phyloP scores from a whole-genome alignment of 2,113 vertebrate species.

The Onychostruthus taczanowskii region DNA sequence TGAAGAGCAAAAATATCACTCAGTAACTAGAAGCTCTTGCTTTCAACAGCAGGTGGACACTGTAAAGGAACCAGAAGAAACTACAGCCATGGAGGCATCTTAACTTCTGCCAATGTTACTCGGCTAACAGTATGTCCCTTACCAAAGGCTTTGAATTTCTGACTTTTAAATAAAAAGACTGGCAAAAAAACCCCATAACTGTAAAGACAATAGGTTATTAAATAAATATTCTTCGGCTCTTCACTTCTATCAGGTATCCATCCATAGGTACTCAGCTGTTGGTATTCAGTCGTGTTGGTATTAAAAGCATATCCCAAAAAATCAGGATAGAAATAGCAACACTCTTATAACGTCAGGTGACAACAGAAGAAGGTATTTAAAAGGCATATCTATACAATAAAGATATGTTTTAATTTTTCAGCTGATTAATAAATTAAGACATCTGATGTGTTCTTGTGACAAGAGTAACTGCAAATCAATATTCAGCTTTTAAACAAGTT shows the following conservation, averaged over 20 bases:
- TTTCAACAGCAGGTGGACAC: neutral
- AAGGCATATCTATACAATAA: neutral
- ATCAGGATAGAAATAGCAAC: neutral
- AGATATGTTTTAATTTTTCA: neutral
- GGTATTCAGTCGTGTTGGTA: neutral
- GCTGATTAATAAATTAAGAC: neutral
- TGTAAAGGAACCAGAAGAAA: neutral
- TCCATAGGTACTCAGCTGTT: neutral
- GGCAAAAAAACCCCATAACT: neutral
- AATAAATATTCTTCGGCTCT: neutral
- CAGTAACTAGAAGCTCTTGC: neutral
- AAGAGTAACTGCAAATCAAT: neutral
- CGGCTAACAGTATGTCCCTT: neutral
- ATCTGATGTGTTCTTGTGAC: neutral
- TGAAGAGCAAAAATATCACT: neutral
- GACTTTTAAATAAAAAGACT: neutral
- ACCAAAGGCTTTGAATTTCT: neutral
- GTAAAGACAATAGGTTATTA: neutral
- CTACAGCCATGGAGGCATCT: neutral
- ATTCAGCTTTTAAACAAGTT: neutral
- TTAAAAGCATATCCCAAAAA: neutral
- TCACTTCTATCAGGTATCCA: neutral
- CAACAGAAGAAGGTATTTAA: neutral
- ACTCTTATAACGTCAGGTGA: neutral
- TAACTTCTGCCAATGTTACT: neutral